Percentiles rank a stretch among this genome's conserved stretches.
Conservation (phyloP, 2,888 invertebrate species). For the Eumacrocentrus americanus region DNA sequence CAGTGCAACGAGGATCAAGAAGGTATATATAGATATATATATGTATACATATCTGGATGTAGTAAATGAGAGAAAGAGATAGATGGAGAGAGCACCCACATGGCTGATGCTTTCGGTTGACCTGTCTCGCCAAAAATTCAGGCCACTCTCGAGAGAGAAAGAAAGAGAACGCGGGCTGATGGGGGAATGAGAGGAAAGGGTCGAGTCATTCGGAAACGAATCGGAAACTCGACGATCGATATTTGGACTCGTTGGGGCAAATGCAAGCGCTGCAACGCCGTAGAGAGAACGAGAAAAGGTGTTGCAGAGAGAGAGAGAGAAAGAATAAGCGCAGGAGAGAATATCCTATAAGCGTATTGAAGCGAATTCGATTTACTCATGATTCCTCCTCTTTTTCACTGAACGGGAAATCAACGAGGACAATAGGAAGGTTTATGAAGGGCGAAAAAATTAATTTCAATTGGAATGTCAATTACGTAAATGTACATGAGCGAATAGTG, state of each 20-base stretch:
- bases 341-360: constrained; percentile 5
- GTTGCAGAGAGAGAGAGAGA: not conserved
- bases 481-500: constrained; percentile 22
- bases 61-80: constrained; percentile 26
- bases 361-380: constrained; percentile 16
- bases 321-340: constrained; percentile 5
- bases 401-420: not conserved
- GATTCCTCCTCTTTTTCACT: not conserved
- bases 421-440: not conserved
- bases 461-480: constrained; percentile 1
- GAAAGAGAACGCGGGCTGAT: not conserved
- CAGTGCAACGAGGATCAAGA: no score
- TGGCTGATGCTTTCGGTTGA: constrained; percentile 43
- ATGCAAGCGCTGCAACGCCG: constrained; percentile 17
- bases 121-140: constrained; percentile 44
- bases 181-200: constrained; percentile 4
- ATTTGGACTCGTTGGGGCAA: constrained; percentile 29
- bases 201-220: constrained; percentile 34
- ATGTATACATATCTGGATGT: constrained; percentile 7
- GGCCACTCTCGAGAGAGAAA: constrained; percentile 31
- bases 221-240: constrained; percentile 37
- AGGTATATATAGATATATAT: not conserved
- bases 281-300: not conserved
- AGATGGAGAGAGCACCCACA: constrained; percentile 25
- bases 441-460: constrained; percentile 27